phyloP scores from a whole-genome alignment of 2,797 vertebrate species.

The Sorex maritimensis region DNA sequence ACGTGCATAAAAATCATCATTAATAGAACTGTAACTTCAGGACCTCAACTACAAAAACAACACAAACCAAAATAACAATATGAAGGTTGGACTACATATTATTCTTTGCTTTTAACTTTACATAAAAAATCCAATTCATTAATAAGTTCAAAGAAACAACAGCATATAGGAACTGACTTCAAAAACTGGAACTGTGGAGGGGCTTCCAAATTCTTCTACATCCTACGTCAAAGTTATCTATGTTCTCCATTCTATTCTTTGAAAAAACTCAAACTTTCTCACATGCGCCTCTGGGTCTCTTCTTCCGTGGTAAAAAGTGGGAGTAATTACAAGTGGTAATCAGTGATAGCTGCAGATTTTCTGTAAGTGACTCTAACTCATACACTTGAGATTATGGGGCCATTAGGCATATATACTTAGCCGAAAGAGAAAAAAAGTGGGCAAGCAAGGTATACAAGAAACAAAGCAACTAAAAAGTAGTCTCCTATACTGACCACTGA shows the following conservation, averaged over 20 bases:
- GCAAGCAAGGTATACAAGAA: not conserved
- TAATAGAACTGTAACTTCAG: too few relatives aligned
- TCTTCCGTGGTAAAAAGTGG: not conserved
- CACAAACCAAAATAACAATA: too few relatives aligned
- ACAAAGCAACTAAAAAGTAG: not conserved
- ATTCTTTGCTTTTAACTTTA: conserved; percentile 50
- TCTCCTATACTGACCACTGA: not conserved
- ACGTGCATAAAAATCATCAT: too few relatives aligned
- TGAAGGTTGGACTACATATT: not conserved
- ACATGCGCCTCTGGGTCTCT: not conserved
- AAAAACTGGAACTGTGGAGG: not conserved
- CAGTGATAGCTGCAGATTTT: conserved; percentile 49
- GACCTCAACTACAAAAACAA: too few relatives aligned
- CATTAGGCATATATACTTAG: conserved; percentile 19
- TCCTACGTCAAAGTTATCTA: conserved; percentile 9
- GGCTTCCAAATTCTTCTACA: not conserved
- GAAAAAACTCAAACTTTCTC: conserved; percentile 21
- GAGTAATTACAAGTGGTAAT: conserved; percentile 45
- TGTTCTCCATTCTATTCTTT: conserved; percentile 4
- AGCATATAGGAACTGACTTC: conserved; percentile 21
- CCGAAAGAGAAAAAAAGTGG: conserved; percentile 1
- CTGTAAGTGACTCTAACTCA: conserved; percentile 34
- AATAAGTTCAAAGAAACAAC: not conserved
- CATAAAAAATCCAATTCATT: conserved; percentile 53
- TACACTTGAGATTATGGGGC: not conserved